Base-by-base conservation (phyloP, 1,140 invertebrate species). In the Trichonephila clavipes region DNA sequence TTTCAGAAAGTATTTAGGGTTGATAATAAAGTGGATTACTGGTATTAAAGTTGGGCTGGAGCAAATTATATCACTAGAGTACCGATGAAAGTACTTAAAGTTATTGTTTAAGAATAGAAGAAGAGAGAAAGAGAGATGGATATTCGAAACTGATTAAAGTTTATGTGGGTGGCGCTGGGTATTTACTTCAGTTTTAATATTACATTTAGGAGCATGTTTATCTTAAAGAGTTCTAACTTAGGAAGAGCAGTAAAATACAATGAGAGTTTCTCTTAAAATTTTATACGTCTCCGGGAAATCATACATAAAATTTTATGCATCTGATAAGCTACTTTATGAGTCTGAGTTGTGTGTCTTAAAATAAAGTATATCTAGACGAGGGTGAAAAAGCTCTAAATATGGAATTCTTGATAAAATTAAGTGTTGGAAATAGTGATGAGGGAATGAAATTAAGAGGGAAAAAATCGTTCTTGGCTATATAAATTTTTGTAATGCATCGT, bases 1-100 rank as follows among this genome's bases (percentile, higher is more conserved):
- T 58, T 21, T 51, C n/a, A 14, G 44, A 28, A 16, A 24, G 82
- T 85, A 59, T 85, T 85, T 85, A 85, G 24, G 58, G 82, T n/a
- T 21, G 24, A 85, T 85, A 85, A 85, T 85, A 85, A 85, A 85
- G 28, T 51, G 21, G 44, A 85, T 85, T 85, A 85, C 58, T 28
- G 82, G 21, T 28, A 85, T 59, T 58, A 85, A 85, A 85, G 51
- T 85, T 3, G 12, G 44, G 51, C 18, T 14, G 28, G 28, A 34
- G 72, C 72, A 77, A 77, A 77, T 77, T 19, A 77, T 77, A 40
- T 18, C 72, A 24, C 21, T 12, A 6, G 69, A 3, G 28, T 16
- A 2, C 7, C 72, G 7, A 69, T 24, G 34, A 19, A 77, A 34
- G 24, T 28, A 4, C 6, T 40, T 34, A 40, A 77, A 77, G 72